Conservation (phyloP, 2,113 vertebrate genomes). For the Tichodroma muraria region DNA sequence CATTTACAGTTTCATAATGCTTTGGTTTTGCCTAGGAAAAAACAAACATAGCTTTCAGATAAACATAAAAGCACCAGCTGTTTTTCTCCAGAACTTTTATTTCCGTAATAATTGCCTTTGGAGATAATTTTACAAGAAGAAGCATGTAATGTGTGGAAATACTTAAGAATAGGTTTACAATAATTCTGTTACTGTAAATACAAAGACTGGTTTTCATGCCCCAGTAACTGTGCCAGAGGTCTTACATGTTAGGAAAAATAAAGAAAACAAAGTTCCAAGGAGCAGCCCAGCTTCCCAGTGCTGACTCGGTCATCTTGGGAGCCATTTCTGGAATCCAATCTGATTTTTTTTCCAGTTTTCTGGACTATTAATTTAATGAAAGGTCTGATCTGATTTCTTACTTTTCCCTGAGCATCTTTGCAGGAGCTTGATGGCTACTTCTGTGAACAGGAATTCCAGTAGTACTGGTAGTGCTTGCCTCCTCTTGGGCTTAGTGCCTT, state of each 20-base stretch:
- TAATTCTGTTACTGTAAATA: not conserved
- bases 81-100: conserved; percentile 12
- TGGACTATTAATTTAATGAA: not conserved
- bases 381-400: not conserved
- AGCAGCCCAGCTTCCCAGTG: not conserved
- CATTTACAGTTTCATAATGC: conserved; percentile 25
- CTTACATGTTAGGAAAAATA: not conserved
- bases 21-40: conserved; percentile 36
- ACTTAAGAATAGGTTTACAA: conserved; percentile 37
- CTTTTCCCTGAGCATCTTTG: not conserved
- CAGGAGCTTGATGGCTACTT: not conserved
- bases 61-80: conserved; percentile 51
- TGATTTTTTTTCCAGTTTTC: not conserved
- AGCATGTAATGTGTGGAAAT: conserved; percentile 30
- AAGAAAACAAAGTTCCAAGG: not conserved
- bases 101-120: conserved; percentile 36
- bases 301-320: not conserved
- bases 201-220: not conserved
- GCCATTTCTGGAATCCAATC: not conserved
- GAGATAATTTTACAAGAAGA: conserved; percentile 42
- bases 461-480: not conserved
- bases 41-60: conserved; percentile 52
- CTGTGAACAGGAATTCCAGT: not conserved
- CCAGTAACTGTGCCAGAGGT: not conserved
- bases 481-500: not conserved